Conservation (phyloP, 2,888 invertebrate genomes). For the Spilarctia lutea region DNA sequence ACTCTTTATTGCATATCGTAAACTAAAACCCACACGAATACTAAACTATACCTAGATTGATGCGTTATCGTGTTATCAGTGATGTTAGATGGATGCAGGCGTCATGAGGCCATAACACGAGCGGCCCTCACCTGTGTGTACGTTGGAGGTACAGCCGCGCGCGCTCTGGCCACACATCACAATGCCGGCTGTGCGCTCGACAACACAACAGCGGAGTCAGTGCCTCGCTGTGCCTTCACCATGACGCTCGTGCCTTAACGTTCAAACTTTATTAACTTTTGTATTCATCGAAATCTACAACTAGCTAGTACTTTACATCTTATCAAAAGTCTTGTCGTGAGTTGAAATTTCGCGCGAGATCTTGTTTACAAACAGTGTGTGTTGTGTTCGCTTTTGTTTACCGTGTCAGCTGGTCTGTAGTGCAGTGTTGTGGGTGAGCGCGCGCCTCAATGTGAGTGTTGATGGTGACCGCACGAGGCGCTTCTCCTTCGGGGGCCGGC, state of each 20-base stretch:
- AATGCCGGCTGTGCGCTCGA: slow-evolving; percentile 26
- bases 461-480: slow-evolving; percentile 35
- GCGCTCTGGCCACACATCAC: slow-evolving; percentile 36
- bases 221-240: slow-evolving; percentile 72
- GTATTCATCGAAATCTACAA: slow-evolving; percentile 17
- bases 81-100: slow-evolving; percentile 51
- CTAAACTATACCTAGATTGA: neutral
- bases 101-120: slow-evolving; percentile 11
- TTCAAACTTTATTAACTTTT: slow-evolving; percentile 26
- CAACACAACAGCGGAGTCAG: slow-evolving; percentile 53
- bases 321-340: slow-evolving; percentile 35
- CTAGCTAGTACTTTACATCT: slow-evolving; percentile 35
- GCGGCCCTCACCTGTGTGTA: neutral
- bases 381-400: slow-evolving; percentile 22
- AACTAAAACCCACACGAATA: slow-evolving; percentile 10
- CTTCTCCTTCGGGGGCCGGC: slow-evolving; percentile 24
- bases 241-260: slow-evolving; percentile 67
- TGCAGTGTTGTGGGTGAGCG: slow-evolving; percentile 41
- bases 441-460: slow-evolving; percentile 28
- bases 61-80: slow-evolving; percentile 61
- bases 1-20: neutral
- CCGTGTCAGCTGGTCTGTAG: slow-evolving; percentile 34
- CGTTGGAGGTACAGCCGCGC: slow-evolving; percentile 28
- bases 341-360: slow-evolving; percentile 36
- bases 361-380: slow-evolving; percentile 55